Evolutionary conservation across 2,797 vertebrate genomes (phyloP).

Genomic region (Threskiornis aethiopicus): DNA sequence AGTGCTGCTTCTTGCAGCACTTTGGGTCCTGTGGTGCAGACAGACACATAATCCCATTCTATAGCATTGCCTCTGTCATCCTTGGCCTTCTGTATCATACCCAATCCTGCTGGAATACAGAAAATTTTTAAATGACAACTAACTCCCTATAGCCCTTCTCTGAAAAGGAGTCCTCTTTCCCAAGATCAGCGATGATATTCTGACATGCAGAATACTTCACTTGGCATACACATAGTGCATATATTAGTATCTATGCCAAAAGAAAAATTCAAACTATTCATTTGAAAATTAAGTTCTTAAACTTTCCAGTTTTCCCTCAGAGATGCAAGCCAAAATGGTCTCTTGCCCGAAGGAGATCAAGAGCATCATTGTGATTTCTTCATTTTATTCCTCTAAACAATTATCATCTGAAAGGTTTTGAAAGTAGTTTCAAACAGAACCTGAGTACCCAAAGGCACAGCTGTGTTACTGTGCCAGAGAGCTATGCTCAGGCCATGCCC

Average conservation of each 20-base stretch:
- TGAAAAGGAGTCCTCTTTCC: neutral
- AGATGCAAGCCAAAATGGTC: neutral
- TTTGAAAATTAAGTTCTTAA: neutral
- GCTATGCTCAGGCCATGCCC: neutral
- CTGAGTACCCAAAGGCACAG: neutral
- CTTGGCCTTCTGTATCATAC: neutral
- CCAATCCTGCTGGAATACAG: neutral
- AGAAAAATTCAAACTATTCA: neutral
- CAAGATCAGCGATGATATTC: neutral
- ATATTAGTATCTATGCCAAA: neutral
- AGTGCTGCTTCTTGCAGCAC: neutral
- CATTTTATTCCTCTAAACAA: neutral
- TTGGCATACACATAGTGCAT: neutral
- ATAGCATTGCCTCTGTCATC: neutral
- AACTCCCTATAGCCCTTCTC: neutral
- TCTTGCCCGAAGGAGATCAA: neutral
- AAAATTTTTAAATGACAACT: neutral
- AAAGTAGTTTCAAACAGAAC: neutral
- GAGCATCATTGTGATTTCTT: neutral
- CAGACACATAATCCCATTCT: too few relatives aligned
- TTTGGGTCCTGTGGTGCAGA: neutral
- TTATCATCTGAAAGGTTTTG: neutral
- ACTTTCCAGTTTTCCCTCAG: neutral
- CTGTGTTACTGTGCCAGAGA: neutral
- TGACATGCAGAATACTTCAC: neutral